Conservation (phyloP, 1,140 invertebrate species). For the Anadara kagoshimensis region DNA sequence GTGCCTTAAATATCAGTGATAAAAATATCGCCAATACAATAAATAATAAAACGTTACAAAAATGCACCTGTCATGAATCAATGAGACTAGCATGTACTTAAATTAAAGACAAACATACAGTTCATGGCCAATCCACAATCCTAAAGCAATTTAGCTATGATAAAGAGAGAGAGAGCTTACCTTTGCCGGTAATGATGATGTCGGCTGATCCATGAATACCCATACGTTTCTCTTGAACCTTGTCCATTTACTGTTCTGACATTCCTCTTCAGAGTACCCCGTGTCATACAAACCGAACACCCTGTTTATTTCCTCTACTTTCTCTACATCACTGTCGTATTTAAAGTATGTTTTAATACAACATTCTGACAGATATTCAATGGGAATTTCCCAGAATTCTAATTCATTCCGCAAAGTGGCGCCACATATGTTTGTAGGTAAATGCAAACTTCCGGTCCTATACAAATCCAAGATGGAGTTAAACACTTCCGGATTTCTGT, state of each 20-base stretch:
- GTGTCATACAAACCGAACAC: neutral
- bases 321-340: neutral
- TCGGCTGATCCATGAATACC: neutral
- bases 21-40: too few relatives aligned
- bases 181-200: neutral
- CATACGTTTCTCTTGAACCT: neutral
- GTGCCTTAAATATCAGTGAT: too few relatives aligned
- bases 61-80: too few relatives aligned
- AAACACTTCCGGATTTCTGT: conserved; percentile 12
- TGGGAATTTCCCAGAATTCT: neutral
- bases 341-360: neutral
- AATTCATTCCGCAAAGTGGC: neutral
- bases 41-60: too few relatives aligned
- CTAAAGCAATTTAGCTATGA: too few relatives aligned
- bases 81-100: too few relatives aligned
- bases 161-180: neutral
- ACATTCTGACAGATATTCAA: neutral
- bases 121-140: too few relatives aligned
- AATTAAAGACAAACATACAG: too few relatives aligned
- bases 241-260: too few relatives aligned
- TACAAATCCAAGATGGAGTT: conserved; percentile 6
- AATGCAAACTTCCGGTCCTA: neutral
- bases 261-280: too few relatives aligned
- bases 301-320: neutral
- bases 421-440: neutral